These are phyloP conservation scores for Clusia tigrina DNA, from an alignment of 2,888 invertebrate genomes.

Conservation along the genomic window DNA sequence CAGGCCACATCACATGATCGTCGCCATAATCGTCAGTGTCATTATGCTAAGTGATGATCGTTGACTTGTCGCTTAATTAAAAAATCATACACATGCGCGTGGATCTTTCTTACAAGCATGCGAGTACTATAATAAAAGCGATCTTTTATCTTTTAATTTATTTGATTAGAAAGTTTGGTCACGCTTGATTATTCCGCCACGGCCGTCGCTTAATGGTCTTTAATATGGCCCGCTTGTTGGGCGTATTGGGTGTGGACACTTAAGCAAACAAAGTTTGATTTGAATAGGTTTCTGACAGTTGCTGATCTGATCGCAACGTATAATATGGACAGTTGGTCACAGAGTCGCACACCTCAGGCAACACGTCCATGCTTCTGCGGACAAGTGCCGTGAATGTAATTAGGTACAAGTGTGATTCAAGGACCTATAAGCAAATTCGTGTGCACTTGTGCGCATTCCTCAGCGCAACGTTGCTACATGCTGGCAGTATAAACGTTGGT, in stretches of 20 bases:
- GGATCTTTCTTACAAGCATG: neutral
- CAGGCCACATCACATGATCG: too few relatives aligned
- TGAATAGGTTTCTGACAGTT: conserved; percentile 13
- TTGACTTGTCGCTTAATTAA: conserved; percentile 1
- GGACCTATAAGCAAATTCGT: too few relatives aligned
- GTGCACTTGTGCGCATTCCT: too few relatives aligned
- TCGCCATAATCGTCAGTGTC: neutral
- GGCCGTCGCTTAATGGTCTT: too few relatives aligned
- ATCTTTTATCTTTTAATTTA: neutral
- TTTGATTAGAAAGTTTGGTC: neutral
- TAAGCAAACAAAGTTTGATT: conserved; percentile 4
- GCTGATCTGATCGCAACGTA: conserved; percentile 14
- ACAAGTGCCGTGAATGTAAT: too few relatives aligned
- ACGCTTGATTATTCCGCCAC: neutral
- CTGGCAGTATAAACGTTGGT: neutral
- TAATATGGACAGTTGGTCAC: conserved; percentile 6
- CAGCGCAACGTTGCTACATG: neutral
- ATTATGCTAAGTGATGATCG: neutral
- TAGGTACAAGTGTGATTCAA: too few relatives aligned
- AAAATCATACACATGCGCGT: neutral
- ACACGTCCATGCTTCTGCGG: too few relatives aligned
- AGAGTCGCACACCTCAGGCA: conserved; percentile 3
- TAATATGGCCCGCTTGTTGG: neutral
- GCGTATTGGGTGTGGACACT: conserved; percentile 11
- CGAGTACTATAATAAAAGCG: neutral